Percentiles rank a stretch among this genome's conserved stretches.
Evolutionary conservation across 2,113 vertebrate genomes (phyloP).

Genomic region (Macaca mulatta): DNA sequence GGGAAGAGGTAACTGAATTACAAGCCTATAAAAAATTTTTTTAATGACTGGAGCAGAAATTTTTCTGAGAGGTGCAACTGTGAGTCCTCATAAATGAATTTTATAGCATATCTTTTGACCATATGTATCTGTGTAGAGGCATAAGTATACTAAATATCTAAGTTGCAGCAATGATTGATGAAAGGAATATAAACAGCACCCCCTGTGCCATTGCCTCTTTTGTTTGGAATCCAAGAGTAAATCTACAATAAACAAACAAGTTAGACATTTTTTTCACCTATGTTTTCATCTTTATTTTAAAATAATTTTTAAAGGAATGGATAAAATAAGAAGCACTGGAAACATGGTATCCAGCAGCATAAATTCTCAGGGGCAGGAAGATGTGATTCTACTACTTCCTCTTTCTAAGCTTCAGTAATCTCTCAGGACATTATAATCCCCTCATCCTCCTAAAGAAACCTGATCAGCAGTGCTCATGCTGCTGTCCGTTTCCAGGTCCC

Average conservation of each 20-base stretch:
- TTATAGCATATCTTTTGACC: neutral
- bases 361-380: constrained; percentile 41
- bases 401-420: constrained; percentile 50
- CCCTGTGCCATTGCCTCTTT: neutral
- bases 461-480: neutral
- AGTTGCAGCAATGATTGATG: neutral
- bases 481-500: neutral
- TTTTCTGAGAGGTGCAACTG: neutral
- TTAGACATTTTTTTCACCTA: neutral
- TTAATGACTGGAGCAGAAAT: neutral
- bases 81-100: neutral
- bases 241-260: neutral
- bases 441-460: constrained; percentile 46
- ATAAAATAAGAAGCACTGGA: neutral
- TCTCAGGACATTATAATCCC: constrained; percentile 48
- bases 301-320: constrained; percentile 1
- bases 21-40: neutral
- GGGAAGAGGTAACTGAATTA: constrained; percentile 33
- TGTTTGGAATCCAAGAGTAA: constrained; percentile 12
- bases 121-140: neutral
- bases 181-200: neutral
- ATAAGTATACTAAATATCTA: neutral
- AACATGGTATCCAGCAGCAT: neutral
- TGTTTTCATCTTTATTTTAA: constrained; percentile 1
- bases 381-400: constrained; percentile 49